Evolutionary conservation across 2,113 vertebrate genomes (phyloP), one percentile per base, ranked within the genome.

Genomic region (Gobius niger): DNA sequence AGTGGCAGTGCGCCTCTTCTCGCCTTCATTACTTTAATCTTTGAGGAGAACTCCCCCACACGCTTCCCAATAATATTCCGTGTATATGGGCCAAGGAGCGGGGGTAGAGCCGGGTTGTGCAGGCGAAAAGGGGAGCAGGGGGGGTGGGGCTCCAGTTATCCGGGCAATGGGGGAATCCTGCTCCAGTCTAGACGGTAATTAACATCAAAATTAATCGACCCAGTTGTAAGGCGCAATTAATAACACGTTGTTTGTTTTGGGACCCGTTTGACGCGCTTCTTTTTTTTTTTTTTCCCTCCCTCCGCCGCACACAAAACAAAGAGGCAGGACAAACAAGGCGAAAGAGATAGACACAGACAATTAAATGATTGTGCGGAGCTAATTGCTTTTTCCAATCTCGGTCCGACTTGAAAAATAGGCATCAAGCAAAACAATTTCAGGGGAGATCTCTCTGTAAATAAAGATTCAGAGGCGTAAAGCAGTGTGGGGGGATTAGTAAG

Each of bases 131-230:
- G 78, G n/a, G 9, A n/a, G n/a, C n/a, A n/a, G 12, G 14, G 40
- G 16, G 9, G 56, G 72, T 70, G 67, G 78, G 15, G 7, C 76
- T 62, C 71, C 0, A 34, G 24, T 34, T 34, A 34, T 34, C 24
- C 24, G 24, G 24, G 24, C 24, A 4, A 34, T 18, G 11, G 24
- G 11, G 50, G 52, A 62, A 44, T 69, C 59, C 56, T 57, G 54
- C 82, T 71, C 65, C 76, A 70, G 85, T 88, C 79, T 85, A 81
- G 83, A 84, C 75, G 46, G 68, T 85, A 80, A 83, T 85, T 87
- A 83, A 84, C 63, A 71, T 84, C 44, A 13, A 62, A 85, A 86
- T 87, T 63, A 85, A 75, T 75, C 89, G 80, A 82, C 78, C 78
- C 78, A 65, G 71, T 87, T 87, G 78, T 72, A 47, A 76, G 77